phyloP scores from a whole-genome alignment of 2,888 invertebrate species.

The Norana najaformis region DNA sequence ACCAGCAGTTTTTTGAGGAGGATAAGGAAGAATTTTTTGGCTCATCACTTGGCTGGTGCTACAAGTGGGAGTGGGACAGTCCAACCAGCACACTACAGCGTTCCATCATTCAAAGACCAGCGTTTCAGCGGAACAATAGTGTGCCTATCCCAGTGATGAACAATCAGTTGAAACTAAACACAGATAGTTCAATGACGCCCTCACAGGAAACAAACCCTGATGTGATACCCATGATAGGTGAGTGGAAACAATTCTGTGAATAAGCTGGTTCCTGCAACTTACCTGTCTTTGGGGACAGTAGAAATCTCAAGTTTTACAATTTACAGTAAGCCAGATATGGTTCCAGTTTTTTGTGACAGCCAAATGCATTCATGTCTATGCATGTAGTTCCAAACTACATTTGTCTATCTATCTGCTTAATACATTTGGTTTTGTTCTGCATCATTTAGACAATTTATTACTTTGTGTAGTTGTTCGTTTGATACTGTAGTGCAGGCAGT shows the following conservation, averaged over 20 bases:
- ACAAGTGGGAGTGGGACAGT: slow-evolving; percentile 25
- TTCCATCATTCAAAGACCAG: background rate
- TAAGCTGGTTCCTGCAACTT: too few relatives aligned
- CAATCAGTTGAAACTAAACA: background rate
- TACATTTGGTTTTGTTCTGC: too few relatives aligned
- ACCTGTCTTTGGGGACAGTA: too few relatives aligned
- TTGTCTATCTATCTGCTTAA: too few relatives aligned
- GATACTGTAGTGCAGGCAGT: background rate
- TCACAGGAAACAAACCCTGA: slow-evolving; percentile 18
- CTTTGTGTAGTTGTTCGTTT: background rate
- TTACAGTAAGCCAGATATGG: background rate
- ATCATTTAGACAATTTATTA: too few relatives aligned
- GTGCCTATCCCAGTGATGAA: background rate
- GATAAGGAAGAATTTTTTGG: slow-evolving; percentile 8
- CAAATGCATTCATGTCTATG: background rate
- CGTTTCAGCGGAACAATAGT: background rate
- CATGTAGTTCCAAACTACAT: too few relatives aligned
- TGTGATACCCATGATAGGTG: slow-evolving; percentile 22
- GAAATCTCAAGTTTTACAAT: too few relatives aligned
- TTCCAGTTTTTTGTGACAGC: background rate
- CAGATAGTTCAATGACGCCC: background rate
- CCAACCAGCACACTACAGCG: background rate
- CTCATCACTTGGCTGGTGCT: background rate
- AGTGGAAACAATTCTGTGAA: background rate
- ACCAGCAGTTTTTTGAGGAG: background rate